Conservation (phyloP, 2,797 vertebrate genomes). For the Bradypus variegatus region DNA sequence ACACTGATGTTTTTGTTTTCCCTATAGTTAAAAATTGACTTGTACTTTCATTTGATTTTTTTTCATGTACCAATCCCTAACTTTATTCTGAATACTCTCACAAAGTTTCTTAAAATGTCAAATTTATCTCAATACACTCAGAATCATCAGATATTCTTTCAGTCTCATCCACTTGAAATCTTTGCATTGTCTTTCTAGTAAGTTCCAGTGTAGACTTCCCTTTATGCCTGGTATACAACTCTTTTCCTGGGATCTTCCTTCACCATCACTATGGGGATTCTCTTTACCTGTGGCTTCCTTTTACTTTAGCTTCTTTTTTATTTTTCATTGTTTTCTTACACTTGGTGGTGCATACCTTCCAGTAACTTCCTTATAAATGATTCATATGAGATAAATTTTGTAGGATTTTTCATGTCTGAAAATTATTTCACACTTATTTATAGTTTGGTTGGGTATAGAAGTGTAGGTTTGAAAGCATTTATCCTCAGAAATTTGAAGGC, state of each 20-base stretch:
- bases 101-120: background rate
- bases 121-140: background rate
- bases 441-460: background rate
- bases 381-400: background rate
- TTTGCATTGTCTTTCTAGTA: background rate
- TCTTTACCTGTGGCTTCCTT: background rate
- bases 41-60: background rate
- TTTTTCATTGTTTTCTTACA: background rate
- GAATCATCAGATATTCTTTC: background rate
- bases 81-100: slow-evolving; percentile 3
- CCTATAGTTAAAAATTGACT: background rate
- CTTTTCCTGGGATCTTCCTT: background rate
- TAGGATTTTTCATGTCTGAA: background rate
- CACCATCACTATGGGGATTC: background rate
- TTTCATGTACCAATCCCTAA: background rate
- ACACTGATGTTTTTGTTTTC: background rate
- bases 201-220: background rate
- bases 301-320: background rate
- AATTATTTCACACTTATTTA: background rate
- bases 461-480: background rate
- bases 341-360: background rate
- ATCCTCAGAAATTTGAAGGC: slow-evolving; percentile 19
- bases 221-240: background rate
- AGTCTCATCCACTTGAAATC: background rate
- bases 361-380: background rate